These are phyloP conservation scores for Pristionchus maxplancki DNA, from an alignment of 2,888 invertebrate species.

Conservation along the genomic window DNA sequence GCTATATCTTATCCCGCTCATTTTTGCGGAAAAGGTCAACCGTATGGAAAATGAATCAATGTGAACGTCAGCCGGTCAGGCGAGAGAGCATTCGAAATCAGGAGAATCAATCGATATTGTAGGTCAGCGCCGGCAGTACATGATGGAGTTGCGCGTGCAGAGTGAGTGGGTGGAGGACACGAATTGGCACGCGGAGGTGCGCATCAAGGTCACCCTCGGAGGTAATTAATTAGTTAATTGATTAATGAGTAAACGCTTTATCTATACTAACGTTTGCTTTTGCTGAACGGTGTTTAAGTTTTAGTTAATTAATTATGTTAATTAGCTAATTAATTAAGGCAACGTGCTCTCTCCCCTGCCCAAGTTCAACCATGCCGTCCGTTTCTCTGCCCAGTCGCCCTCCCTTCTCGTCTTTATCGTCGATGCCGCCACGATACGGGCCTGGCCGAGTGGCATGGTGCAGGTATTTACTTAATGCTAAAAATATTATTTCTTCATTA, in stretches of 20 bases:
- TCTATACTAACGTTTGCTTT: too few relatives aligned
- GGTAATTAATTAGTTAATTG: not conserved
- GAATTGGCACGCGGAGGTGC: constrained; percentile 7
- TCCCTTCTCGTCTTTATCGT: not conserved
- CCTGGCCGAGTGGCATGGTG: constrained; percentile 3
- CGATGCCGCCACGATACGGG: not conserved
- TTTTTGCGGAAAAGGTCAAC: too few relatives aligned
- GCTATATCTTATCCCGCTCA: too few relatives aligned
- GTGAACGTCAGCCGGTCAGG: not conserved
- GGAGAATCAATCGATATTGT: not conserved
- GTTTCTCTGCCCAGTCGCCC: not conserved
- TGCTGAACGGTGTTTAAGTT: too few relatives aligned
- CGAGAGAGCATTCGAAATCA: not conserved
- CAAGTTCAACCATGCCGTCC: not conserved
- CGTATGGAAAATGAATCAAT: too few relatives aligned
- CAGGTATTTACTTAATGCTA: not conserved
- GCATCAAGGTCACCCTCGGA: not conserved
- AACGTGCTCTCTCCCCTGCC: not conserved
- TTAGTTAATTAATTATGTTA: too few relatives aligned
- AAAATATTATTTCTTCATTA: not conserved
- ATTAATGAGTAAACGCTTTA: not conserved
- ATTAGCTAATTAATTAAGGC: not conserved
- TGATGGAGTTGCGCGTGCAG: not conserved
- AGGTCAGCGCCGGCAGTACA: not conserved
- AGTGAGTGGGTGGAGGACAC: not conserved